phyloP scores from a whole-genome alignment of 2,797 vertebrate genomes.

The Gymnoscopelus microlampas region DNA sequence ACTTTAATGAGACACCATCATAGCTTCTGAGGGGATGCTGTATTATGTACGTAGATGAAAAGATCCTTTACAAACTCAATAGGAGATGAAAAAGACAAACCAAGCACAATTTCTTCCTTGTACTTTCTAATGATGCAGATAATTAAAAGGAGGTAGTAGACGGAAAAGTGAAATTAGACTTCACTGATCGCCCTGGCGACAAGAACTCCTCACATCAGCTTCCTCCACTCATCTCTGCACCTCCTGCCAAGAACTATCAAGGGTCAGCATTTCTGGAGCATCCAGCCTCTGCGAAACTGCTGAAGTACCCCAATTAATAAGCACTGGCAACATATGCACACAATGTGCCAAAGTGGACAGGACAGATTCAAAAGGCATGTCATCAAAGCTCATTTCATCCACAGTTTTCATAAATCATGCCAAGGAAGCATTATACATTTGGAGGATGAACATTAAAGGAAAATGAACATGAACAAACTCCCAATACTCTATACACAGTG shows the following conservation, averaged over 20 bases:
- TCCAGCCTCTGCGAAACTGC: slow-evolving; percentile 29
- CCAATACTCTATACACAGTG: slow-evolving; percentile 23
- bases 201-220: slow-evolving; percentile 6
- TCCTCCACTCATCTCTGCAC: slow-evolving; percentile 23
- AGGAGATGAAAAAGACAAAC: slow-evolving; percentile 11
- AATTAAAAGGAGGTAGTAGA: slow-evolving; percentile 32
- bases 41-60: slow-evolving; percentile 30
- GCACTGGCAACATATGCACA: slow-evolving; percentile 26
- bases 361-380: slow-evolving; percentile 34
- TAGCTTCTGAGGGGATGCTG: slow-evolving; percentile 24
- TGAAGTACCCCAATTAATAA: slow-evolving; percentile 50
- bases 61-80: slow-evolving; percentile 49
- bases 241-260: not conserved
- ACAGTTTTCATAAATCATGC: slow-evolving; percentile 29
- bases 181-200: slow-evolving; percentile 16
- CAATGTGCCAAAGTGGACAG: slow-evolving; percentile 26
- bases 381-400: slow-evolving; percentile 23
- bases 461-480: slow-evolving; percentile 5
- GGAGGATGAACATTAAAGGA: slow-evolving; percentile 31
- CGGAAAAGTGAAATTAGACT: slow-evolving; percentile 13
- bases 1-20: slow-evolving; percentile 56
- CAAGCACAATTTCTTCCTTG: slow-evolving; percentile 29
- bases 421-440: slow-evolving; percentile 14
- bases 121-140: slow-evolving; percentile 20
- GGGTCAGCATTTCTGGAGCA: slow-evolving; percentile 21